Conservation (phyloP, 2,888 invertebrate species). For the Caenorhabditis sp. region DNA sequence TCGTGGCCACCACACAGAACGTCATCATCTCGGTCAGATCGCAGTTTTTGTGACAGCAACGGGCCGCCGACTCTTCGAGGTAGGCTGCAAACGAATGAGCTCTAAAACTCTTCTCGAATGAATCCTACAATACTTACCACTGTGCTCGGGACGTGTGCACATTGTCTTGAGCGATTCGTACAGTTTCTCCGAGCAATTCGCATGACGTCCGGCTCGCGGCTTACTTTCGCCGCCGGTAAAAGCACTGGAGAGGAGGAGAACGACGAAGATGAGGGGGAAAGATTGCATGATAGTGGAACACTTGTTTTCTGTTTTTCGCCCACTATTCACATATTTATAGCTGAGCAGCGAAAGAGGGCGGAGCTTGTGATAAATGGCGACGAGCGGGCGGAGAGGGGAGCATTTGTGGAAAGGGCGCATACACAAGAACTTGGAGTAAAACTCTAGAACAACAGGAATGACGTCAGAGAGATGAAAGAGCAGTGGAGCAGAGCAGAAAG, state of each 20-base stretch:
- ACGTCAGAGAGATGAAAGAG: background rate
- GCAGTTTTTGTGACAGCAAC: constrained; percentile 30
- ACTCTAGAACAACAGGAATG: no score
- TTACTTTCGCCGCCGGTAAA: no score
- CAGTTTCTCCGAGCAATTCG: background rate
- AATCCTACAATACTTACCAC: constrained; percentile 3
- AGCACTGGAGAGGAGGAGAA: background rate
- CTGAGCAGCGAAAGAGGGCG: no score
- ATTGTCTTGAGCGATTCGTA: background rate
- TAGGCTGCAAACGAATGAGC: constrained; percentile 9
- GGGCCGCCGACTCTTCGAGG: constrained; percentile 4
- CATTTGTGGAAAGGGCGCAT: no score
- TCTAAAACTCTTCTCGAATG: background rate
- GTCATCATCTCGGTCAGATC: constrained; percentile 35
- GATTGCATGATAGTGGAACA: no score
- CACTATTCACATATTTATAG: no score
- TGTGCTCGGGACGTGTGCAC: background rate
- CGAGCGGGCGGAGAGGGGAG: no score
- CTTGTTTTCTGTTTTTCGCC: no score
- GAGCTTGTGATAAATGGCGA: no score
- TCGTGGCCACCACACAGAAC: constrained; percentile 23
- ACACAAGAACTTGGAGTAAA: no score
- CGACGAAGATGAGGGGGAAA: no score
- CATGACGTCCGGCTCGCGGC: no score
- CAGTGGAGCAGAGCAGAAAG: background rate